phyloP scores from a whole-genome alignment of 1,140 invertebrate genomes.

The Drosophila parvula region DNA sequence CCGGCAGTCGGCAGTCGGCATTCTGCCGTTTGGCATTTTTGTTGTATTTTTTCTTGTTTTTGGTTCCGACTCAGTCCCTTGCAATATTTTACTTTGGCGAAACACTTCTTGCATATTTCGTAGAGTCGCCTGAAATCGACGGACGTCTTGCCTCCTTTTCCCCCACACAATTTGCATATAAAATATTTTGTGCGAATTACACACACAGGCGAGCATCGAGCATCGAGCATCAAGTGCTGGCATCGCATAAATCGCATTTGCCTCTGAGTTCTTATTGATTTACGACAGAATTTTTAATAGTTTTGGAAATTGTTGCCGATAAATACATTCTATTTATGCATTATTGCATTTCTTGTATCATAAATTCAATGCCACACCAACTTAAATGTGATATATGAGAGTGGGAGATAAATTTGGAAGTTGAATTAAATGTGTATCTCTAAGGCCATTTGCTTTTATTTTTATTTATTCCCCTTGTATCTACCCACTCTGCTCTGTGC shows the following conservation, averaged over 20 bases:
- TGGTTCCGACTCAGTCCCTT: not conserved
- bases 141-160: constrained; percentile 32
- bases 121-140: constrained; percentile 33
- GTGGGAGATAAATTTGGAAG: constrained; percentile 3
- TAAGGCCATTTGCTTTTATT: not conserved
- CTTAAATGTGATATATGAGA: constrained; percentile 12
- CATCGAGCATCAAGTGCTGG: constrained; percentile 46
- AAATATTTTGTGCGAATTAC: constrained; percentile 53
- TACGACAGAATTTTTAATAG: constrained; percentile 52
- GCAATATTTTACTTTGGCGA: constrained; percentile 28
- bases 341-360: constrained; percentile 46
- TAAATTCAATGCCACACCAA: constrained; percentile 39
- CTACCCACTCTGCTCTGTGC: not conserved
- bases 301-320: constrained; percentile 33
- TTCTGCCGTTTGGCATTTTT: constrained; percentile 29
- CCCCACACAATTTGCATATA: constrained; percentile 43
- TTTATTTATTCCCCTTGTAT: constrained; percentile 2
- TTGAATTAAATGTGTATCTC: constrained; percentile 11
- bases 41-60: constrained; percentile 19
- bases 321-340: constrained; percentile 53
- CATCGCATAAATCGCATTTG: constrained; percentile 48
- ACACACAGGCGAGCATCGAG: constrained; percentile 45
- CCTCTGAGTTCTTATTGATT: constrained; percentile 40
- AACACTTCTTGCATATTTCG: constrained; percentile 35
- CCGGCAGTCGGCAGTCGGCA: constrained; percentile 29